Conservation (phyloP, 2,888 invertebrate species). For the Pterostichus madidus region DNA sequence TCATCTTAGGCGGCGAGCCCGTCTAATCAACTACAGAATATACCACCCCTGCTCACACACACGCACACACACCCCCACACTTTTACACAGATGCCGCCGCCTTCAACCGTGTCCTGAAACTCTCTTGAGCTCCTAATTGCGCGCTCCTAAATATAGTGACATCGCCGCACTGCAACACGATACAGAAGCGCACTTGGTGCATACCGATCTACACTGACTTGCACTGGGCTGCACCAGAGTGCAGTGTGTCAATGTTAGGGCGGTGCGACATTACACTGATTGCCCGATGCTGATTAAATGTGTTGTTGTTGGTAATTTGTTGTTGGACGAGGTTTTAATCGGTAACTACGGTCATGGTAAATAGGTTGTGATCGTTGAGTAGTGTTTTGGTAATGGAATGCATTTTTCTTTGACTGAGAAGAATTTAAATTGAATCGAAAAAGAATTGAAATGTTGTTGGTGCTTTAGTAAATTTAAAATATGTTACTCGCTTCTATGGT, state of each 20-base stretch:
- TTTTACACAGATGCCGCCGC: conserved; percentile 11
- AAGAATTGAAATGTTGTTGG: no score
- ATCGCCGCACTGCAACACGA: conserved; percentile 6
- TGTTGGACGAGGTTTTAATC: background rate
- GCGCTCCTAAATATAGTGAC: conserved; percentile 61
- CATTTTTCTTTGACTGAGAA: no score
- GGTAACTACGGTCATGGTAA: background rate
- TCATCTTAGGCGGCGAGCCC: conserved; percentile 1
- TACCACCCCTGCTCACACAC: conserved; percentile 36
- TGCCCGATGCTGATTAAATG: conserved; percentile 28
- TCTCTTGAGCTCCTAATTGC: conserved; percentile 56
- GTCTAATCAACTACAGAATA: conserved; percentile 6
- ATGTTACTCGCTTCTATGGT: no score
- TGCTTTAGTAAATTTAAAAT: no score
- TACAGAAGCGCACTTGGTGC: background rate
- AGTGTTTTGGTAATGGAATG: background rate
- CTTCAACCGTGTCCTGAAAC: conserved; percentile 45
- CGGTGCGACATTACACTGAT: conserved; percentile 15
- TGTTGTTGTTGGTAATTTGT: background rate
- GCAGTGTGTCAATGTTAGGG: conserved; percentile 42
- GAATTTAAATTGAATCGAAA: no score
- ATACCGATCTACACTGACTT: conserved; percentile 9
- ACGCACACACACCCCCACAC: conserved; percentile 26
- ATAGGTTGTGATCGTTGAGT: background rate
- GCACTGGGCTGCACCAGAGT: conserved; percentile 5